Percentiles rank a stretch among this genome's conserved stretches.
Conservation (phyloP, 2,888 invertebrate species). For the Malthinus seriepunctatus region DNA sequence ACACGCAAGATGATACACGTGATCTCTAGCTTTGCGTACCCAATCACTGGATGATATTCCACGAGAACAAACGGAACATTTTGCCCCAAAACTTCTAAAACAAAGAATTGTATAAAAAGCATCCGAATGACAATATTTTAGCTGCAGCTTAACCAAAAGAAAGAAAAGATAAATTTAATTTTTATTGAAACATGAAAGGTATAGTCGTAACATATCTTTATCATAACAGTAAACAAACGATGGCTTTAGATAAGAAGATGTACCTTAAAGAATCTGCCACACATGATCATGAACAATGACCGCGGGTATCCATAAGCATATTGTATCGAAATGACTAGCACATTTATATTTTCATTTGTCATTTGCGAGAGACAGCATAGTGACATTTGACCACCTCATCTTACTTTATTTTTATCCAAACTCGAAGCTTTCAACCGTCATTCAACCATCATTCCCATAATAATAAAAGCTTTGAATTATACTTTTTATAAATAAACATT, state of each 20-base stretch:
- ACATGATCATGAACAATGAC: constrained; percentile 43
- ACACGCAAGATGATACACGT: constrained; percentile 97
- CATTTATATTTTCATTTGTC: constrained; percentile 53
- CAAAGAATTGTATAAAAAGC: constrained; percentile 23
- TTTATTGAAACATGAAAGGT: constrained; percentile 14
- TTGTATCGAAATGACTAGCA: constrained; percentile 50
- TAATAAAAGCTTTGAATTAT: constrained; percentile 29
- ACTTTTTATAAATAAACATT: constrained; percentile 26
- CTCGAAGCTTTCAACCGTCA: constrained; percentile 42
- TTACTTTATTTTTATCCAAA: constrained; percentile 32
- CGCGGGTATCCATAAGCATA: constrained; percentile 39
- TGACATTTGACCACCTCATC: constrained; percentile 55
- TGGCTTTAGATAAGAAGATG: constrained; percentile 19
- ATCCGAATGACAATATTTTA: not conserved
- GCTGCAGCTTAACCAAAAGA: not conserved
- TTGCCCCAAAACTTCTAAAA: constrained; percentile 91
- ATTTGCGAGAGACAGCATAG: constrained; percentile 49
- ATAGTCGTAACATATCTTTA: constrained; percentile 18
- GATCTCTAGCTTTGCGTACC: constrained; percentile 93
- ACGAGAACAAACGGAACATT: constrained; percentile 94
- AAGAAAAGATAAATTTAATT: not conserved
- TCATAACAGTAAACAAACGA: constrained; percentile 25
- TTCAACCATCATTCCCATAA: constrained; percentile 44
- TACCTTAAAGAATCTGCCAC: constrained; percentile 39
- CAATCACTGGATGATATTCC: constrained; percentile 95